Base-by-base conservation (phyloP, 2,888 invertebrate species). In the Drosophila monieri region DNA sequence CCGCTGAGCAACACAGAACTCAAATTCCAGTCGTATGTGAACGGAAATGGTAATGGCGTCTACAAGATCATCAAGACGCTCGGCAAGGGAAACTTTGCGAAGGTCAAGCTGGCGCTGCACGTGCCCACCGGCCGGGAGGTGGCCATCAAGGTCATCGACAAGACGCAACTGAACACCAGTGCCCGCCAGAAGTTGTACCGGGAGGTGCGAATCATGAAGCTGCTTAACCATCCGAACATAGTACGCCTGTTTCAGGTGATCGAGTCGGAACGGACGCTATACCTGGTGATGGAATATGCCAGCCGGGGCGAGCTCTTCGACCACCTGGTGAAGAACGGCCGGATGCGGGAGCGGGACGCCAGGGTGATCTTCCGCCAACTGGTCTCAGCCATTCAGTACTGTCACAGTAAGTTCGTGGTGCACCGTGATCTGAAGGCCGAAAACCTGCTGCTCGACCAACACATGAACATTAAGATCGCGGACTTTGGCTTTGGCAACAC, bases 401-500 rank as follows among this genome's bases (percentile, higher is more conserved):
- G 99, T 93, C 99, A 99, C 93, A 99, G 99, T 93, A 99, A 99
- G 93, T 85, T 87, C 8, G 85, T 85, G 37, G 88, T 85, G 1
- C 83, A 72, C 77, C 93, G 93, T 91, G 94, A 94, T 91, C 94
- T 95, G 77, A 95, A 99, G 95, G 99, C 99, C 90, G 99, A 99
- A 93, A 99, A 99, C 93, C 94, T 99, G 89, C 93, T 99, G 85
- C 93, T 99, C 92, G 99, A 99, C 94, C 97, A 97, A 92, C 99
- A 99, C 93, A 98, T 99, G 98, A 99, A 99, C 93, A 99, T 99
- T 89, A 99, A 99, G 94, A 99, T 99, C 89, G 99, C 99, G 15
- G 99, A 99, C 93, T 99, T 99, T 92, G 99, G 99, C 64, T 99
- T 99, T 93, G 98, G 98, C 89, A 99, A 99, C 93, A 98, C 99